Evolutionary conservation across 2,888 invertebrate genomes (phyloP).

Genomic region (Pedicia rivosa): DNA sequence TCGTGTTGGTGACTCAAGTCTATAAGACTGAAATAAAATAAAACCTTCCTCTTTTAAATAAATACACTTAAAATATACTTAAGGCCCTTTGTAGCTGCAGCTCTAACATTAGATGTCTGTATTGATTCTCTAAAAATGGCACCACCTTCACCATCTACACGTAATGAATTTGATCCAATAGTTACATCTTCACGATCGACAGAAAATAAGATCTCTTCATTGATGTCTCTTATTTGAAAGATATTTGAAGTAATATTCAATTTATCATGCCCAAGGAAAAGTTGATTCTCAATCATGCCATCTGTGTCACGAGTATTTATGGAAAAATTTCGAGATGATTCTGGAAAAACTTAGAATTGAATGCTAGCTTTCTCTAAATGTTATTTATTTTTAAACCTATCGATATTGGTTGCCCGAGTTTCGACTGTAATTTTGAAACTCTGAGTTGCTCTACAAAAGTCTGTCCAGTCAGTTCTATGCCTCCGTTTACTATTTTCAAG

Average conservation of each 20-base stretch:
- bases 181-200: constrained; percentile 66
- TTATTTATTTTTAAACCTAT: no score
- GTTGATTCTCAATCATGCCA: constrained; percentile 47
- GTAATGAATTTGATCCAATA: constrained; percentile 61
- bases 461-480: constrained; percentile 71
- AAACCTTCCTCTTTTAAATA: background rate
- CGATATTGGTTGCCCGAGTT: constrained; percentile 60
- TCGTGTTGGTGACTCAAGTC: constrained; percentile 79
- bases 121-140: constrained; percentile 66
- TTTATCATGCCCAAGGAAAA: constrained; percentile 65
- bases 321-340: constrained; percentile 61
- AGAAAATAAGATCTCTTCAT: constrained; percentile 62
- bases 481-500: constrained; percentile 71
- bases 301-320: constrained; percentile 45
- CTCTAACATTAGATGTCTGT: constrained; percentile 64
- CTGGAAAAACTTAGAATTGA: no score
- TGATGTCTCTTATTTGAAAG: constrained; percentile 63
- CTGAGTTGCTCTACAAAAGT: constrained; percentile 76
- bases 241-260: constrained; percentile 62
- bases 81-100: constrained; percentile 67
- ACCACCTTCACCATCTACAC: constrained; percentile 67
- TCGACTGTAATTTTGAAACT: constrained; percentile 71
- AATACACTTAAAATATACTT: constrained; percentile 50
- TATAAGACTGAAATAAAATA: constrained; percentile 28
- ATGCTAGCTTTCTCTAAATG: no score